phyloP scores from a whole-genome alignment of 2,888 invertebrate genomes.

The Clitarchus hookeri region DNA sequence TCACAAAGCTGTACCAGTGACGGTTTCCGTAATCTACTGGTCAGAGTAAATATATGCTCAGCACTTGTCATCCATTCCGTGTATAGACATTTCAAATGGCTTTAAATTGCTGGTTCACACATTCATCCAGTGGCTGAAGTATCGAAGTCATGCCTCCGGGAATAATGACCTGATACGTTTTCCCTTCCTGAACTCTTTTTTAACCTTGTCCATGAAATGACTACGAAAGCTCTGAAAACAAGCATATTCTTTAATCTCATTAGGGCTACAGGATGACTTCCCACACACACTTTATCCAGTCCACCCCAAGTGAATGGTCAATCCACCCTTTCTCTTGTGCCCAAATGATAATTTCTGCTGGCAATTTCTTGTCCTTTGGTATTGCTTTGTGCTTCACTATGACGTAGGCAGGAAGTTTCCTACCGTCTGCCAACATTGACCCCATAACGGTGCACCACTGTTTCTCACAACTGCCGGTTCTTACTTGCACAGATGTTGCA shows the following conservation, averaged over 20 bases:
- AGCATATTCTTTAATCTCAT: neutral
- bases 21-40: neutral
- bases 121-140: neutral
- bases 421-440: neutral
- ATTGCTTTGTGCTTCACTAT: neutral
- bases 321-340: neutral
- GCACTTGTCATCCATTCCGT: neutral
- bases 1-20: conserved; percentile 24
- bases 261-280: neutral
- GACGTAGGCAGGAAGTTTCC: neutral
- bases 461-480: neutral
- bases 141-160: neutral
- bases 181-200: neutral
- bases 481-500: neutral
- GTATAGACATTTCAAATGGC: neutral
- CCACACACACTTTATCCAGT: neutral
- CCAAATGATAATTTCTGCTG: neutral
- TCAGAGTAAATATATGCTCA: too few species aligned
- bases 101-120: neutral
- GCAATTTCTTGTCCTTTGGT: neutral
- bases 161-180: neutral
- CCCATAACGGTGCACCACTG: neutral
- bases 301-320: neutral
- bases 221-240: neutral
- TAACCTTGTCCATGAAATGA: neutral